Base-by-base conservation (phyloP, 2,113 vertebrate species). In the Coptodon bakossiorum region DNA sequence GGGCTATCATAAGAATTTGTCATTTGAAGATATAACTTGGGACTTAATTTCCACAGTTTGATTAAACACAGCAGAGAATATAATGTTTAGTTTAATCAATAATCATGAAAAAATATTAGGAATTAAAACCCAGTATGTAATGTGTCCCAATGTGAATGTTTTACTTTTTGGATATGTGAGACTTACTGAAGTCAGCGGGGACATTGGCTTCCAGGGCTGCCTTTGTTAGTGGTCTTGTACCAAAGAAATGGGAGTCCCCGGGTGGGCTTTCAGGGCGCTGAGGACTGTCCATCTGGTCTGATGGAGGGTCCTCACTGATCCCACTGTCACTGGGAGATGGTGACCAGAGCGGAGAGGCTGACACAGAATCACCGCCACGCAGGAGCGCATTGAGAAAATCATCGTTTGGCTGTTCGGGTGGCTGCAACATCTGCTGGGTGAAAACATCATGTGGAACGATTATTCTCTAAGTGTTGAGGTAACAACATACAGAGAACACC, bases 281-380 rank as follows among this genome's bases (percentile, higher is more conserved):
- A 22, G 98, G 97, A 83, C 97, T 99, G 94, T 99, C 98, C n/a
- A 97, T 97, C 81, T 97, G 96, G 89, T 99, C 98, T 0, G 98
- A 99, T 8, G 95, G 94, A 5, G 97, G 94, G 80, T 98, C 98
- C 66, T 99, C 98, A 0, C 96, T 99, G 86, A 98, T 97, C 4
- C 98, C 98, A 0, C 98, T 99, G 94, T 99, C 98, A 0, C 98
- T 99, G 63, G 94, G 96, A 2, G 97, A 97, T 0, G 98, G 97
- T 2, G 98, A 97, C 97, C 98, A 98, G 81, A 94, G 88, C 0
- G 98, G 97, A 0, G 98, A 99, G 59, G 92, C 95, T 0, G 92
- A 92, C 1, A 29, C 95, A 0, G 94, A 97, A 54, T 98, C 97
- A 3, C 87, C 53, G 0, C 96, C 94, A 56, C 92, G 96, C 95